These are phyloP conservation scores for Oryctes rhinoceros DNA, from an alignment of 1,140 invertebrate species.

Conservation along the genomic window DNA sequence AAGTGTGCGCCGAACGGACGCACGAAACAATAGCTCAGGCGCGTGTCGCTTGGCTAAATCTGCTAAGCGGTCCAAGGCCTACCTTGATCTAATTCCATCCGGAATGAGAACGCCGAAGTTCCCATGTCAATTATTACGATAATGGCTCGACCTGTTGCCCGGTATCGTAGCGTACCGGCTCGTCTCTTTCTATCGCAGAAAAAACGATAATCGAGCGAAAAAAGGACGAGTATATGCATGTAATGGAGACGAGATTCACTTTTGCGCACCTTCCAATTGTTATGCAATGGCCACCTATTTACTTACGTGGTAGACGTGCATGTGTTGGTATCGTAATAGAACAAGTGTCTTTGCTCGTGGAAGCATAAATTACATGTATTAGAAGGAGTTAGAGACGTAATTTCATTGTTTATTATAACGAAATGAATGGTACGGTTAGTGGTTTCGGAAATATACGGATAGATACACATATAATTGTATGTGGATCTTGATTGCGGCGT, in stretches of 20 bases:
- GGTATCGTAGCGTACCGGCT: not conserved
- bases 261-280: not conserved
- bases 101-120: conserved; percentile 45
- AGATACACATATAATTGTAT: not conserved
- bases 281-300: not conserved
- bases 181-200: not conserved
- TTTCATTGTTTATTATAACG: not conserved
- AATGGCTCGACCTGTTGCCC: not conserved
- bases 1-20: not conserved
- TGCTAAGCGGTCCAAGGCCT: conserved; percentile 45
- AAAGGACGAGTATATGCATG: not conserved
- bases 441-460: not conserved
- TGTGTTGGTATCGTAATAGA: not conserved
- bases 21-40: conserved; percentile 42
- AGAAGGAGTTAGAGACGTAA: not conserved
- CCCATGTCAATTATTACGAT: conserved; percentile 45
- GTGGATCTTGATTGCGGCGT: not conserved
- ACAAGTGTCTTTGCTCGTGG: not conserved
- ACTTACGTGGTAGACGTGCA: not conserved
- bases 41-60: conserved; percentile 45
- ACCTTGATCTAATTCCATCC: conserved; percentile 45
- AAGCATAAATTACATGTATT: conserved; percentile 6
- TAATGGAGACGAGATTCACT: not conserved
- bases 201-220: not conserved
- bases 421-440: conserved; percentile 13